phyloP scores from a whole-genome alignment of 2,888 invertebrate genomes.

The Cheilosia vernalis region DNA sequence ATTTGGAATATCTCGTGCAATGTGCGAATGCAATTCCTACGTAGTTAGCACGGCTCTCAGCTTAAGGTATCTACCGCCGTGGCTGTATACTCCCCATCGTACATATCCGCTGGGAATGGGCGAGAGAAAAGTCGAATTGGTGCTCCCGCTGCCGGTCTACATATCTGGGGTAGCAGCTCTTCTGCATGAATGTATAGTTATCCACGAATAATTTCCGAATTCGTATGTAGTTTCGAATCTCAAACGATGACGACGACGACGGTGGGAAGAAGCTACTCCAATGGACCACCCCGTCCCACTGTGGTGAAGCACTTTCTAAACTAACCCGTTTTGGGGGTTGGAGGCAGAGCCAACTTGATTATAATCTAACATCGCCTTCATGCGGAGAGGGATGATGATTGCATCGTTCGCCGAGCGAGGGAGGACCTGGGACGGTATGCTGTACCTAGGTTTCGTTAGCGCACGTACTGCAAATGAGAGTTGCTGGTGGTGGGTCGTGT shows the following conservation, averaged over 20 bases:
- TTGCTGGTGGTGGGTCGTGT: conserved; percentile 25
- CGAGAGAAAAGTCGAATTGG: conserved; percentile 51
- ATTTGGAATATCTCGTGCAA: conserved; percentile 71
- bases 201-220: conserved; percentile 73
- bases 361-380: conserved; percentile 74
- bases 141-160: neutral
- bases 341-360: conserved; percentile 72
- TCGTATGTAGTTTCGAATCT: conserved; percentile 57
- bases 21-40: conserved; percentile 72
- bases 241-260: conserved; percentile 32
- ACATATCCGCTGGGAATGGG: conserved; percentile 36
- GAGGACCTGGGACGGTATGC: neutral
- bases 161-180: conserved; percentile 8
- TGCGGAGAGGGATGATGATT: conserved; percentile 58
- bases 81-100: conserved; percentile 39
- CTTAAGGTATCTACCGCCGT: conserved; percentile 63
- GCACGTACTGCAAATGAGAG: conserved; percentile 61
- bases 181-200: conserved; percentile 64
- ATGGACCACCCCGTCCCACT: conserved; percentile 29
- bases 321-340: conserved; percentile 51
- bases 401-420: conserved; percentile 43
- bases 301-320: conserved; percentile 65
- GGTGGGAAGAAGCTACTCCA: conserved; percentile 46
- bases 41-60: conserved; percentile 68
- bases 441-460: conserved; percentile 52